phyloP scores from a whole-genome alignment of 2,797 vertebrate species.

The Alectoris magna region DNA sequence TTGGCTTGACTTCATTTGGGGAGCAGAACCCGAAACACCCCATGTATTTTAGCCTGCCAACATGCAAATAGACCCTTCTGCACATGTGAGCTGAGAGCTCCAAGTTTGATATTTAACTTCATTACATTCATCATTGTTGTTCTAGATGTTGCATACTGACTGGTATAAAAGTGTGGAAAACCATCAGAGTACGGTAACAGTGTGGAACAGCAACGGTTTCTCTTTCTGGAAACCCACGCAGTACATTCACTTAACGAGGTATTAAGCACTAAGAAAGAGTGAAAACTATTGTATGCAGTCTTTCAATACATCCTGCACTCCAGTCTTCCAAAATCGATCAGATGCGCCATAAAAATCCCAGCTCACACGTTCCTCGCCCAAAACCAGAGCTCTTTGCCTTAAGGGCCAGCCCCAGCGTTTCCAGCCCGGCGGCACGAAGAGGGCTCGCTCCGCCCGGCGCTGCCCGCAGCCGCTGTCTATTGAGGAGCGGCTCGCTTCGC shows the following conservation, averaged over 20 bases:
- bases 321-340: not conserved
- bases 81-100: not conserved
- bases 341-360: not conserved
- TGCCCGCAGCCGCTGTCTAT: no score
- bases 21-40: not conserved
- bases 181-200: not conserved
- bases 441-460: no score
- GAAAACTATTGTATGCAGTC: not conserved
- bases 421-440: no score
- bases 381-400: not conserved
- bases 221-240: not conserved
- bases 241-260: not conserved
- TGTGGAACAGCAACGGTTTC: not conserved
- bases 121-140: not conserved
- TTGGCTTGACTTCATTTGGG: not conserved
- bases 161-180: not conserved
- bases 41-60: not conserved
- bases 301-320: constrained; percentile 24
- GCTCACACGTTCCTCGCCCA: not conserved
- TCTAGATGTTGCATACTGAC: not conserved
- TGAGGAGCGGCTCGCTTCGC: no score
- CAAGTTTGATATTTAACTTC: not conserved
- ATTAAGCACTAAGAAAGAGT: not conserved
- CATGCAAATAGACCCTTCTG: not conserved
- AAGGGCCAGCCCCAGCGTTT: not conserved